Percentiles rank a stretch among this genome's conserved stretches.
phyloP scores from a whole-genome alignment of 2,113 vertebrate genomes.

The Aegithalos caudatus region DNA sequence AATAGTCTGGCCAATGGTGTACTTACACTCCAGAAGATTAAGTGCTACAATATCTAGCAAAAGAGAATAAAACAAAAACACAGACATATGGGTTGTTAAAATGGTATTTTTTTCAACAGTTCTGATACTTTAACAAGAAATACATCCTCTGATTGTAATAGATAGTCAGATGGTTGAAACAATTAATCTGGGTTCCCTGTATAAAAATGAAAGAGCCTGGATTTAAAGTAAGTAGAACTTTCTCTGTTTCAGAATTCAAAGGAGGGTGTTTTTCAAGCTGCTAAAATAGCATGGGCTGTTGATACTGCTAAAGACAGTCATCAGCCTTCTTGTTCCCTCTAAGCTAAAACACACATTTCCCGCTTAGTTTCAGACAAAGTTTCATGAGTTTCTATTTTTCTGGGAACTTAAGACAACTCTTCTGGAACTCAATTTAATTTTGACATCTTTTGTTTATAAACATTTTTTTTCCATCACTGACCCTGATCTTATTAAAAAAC shows the following conservation, averaged over 20 bases:
- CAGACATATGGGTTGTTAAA: conserved; percentile 55
- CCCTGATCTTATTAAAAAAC: conserved; percentile 73
- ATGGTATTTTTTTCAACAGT: conserved; percentile 21
- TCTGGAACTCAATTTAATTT: conserved; percentile 74
- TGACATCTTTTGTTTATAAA: too few relatives aligned
- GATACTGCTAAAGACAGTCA: conserved; percentile 12
- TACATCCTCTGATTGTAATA: conserved; percentile 41
- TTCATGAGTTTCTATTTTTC: conserved; percentile 33
- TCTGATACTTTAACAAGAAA: conserved; percentile 25
- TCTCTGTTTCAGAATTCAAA: conserved; percentile 59
- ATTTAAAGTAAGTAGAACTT: conserved; percentile 31
- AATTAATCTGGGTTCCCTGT: conserved; percentile 51
- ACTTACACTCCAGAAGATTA: not conserved
- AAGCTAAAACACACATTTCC: conserved; percentile 14
- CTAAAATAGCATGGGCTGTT: conserved; percentile 28
- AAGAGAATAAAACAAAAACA: conserved; percentile 33
- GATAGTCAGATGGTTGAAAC: conserved; percentile 46
- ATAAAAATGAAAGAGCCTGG: conserved; percentile 31
- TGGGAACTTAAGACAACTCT: conserved; percentile 62
- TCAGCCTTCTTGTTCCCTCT: not conserved
- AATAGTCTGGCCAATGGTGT: not conserved
- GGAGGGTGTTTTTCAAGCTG: conserved; percentile 51
- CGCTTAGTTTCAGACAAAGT: conserved; percentile 22
- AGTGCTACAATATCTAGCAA: conserved; percentile 15
- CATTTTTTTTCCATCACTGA: too few relatives aligned